A percentile compares a stretch with the other conserved stretches of the same genome.
Evolutionary conservation across 1,140 invertebrate species (phyloP).

Genomic region (Heliconius eleuchia): DNA sequence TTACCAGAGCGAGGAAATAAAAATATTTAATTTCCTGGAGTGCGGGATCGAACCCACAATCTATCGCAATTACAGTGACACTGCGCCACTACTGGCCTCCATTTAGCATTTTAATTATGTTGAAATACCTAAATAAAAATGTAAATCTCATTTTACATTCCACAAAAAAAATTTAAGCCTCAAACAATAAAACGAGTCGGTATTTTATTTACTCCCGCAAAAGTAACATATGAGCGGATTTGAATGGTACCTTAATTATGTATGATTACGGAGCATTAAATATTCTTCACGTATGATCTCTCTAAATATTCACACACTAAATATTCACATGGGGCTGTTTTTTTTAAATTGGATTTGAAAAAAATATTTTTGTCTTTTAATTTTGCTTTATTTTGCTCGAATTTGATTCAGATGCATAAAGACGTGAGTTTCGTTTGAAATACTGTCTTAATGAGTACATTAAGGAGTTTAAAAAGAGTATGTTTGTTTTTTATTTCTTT

Average conservation of each 20-base stretch:
- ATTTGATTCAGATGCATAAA: not conserved
- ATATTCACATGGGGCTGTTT: not conserved
- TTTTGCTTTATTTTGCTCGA: not conserved
- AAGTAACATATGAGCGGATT: slow-evolving; percentile 15
- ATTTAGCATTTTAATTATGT: not conserved
- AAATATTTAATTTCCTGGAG: too few species aligned
- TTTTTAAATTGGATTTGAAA: not conserved
- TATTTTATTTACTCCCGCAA: not conserved
- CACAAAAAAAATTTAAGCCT: not conserved
- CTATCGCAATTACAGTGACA: too few species aligned
- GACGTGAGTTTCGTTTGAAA: not conserved
- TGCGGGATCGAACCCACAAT: too few species aligned
- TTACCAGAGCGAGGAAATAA: too few species aligned
- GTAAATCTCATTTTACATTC: not conserved
- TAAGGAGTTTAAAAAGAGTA: not conserved
- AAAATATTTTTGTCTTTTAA: not conserved
- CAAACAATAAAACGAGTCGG: not conserved
- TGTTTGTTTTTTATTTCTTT: not conserved
- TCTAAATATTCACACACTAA: not conserved
- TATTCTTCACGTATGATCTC: slow-evolving; percentile 19
- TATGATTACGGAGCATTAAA: slow-evolving; percentile 20
- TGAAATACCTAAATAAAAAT: not conserved
- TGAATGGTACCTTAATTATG: slow-evolving; percentile 27
- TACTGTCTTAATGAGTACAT: not conserved
- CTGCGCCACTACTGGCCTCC: too few species aligned